Base-by-base conservation (phyloP, 2,888 invertebrate genomes). In the Geophilus truncorum region DNA sequence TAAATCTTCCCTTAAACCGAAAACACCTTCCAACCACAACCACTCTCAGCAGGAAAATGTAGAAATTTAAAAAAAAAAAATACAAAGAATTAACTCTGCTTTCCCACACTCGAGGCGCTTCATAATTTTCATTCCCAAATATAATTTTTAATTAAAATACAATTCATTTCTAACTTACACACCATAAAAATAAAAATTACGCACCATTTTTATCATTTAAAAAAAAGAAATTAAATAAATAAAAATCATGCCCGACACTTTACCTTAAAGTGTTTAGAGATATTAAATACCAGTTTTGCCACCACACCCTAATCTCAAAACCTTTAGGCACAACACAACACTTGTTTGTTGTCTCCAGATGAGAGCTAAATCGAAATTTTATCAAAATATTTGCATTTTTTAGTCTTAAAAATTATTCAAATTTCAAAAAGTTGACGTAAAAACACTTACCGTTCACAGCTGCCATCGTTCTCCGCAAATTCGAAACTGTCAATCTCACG, bases 381-480 rank as follows among this genome's bases (percentile, higher is more conserved):
- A 45, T 45, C 3, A 45, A 12, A 7, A 45, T 40, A 15, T 40
- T 40, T 40, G 15, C 45, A 40, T 40, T 40, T 4, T 18, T 62
- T 23, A 21, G 4, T 23, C 23, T 23, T 5, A 62, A 62, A 23
- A 23, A 62, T 23, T 62, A 1, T 21, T 21, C 10, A 10, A 23
- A 62, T n/a, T n/a, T n/a, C n/a, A n/a, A n/a, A n/a, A n/a, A n/a
- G n/a, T n/a, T n/a, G n/a, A n/a, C n/a, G n/a, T n/a, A 25, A 21
- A 21, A 75, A 75, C 62, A 32, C 85, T 82, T 84, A 87, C 87
- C 84, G 84, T 85, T 85, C 30, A 85, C 84, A 18, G 85, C 85
- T 9, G 86, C 84, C 32, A 86, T 85, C 2, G 85, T 83, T 36
- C 84, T 83, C 57, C 86, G 85, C 83, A 87, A 81, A 82, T 86